Percentiles rank a stretch among this genome's conserved stretches.
Conservation (phyloP, 2,113 vertebrate species). For the Cariama cristata region DNA sequence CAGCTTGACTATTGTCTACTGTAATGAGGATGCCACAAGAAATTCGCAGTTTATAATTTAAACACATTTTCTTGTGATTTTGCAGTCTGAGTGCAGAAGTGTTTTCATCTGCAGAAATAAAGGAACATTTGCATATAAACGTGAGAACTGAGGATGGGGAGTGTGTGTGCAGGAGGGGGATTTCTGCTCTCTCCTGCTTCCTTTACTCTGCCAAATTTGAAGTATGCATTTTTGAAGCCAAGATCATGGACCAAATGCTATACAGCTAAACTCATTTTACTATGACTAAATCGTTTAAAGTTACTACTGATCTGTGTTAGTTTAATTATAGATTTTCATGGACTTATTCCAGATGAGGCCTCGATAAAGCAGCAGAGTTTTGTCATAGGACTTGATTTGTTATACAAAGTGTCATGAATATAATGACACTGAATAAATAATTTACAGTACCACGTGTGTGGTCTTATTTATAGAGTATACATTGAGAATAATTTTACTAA, state of each 20-base stretch:
- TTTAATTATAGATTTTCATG: conserved; percentile 56
- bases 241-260: conserved; percentile 29
- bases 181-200: conserved; percentile 16
- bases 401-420: not conserved
- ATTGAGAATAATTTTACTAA: not conserved
- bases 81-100: not conserved
- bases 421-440: conserved; percentile 40
- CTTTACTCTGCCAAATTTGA: conserved; percentile 19
- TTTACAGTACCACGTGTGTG: not conserved
- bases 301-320: conserved; percentile 32
- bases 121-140: conserved; percentile 10
- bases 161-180: not conserved
- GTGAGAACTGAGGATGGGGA: not conserved
- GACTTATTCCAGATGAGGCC: conserved; percentile 23
- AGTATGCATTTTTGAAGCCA: conserved; percentile 34
- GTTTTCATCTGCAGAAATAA: conserved; percentile 40
- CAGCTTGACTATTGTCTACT: not conserved
- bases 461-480: not conserved
- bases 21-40: not conserved
- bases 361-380: conserved; percentile 38
- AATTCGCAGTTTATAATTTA: not conserved
- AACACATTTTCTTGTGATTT: not conserved
- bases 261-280: conserved; percentile 32
- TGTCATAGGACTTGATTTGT: conserved; percentile 21
- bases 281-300: conserved; percentile 14